Percentiles rank a stretch among this genome's conserved stretches.
Evolutionary conservation across 2,888 invertebrate genomes (phyloP).

Genomic region (Buathra laborator): DNA sequence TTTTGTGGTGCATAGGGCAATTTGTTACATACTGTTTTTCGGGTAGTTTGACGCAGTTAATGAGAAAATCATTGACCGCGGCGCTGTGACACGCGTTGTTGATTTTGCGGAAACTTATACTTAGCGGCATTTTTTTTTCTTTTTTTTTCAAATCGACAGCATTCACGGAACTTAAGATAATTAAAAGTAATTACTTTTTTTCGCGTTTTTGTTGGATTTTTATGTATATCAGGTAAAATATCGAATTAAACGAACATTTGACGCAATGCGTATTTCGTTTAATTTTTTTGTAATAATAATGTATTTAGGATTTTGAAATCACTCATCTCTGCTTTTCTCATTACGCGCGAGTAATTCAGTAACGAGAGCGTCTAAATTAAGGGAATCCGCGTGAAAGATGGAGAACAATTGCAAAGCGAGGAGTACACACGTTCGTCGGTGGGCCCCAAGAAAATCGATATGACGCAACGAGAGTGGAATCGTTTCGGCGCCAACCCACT

Average conservation of each 20-base stretch:
- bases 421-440: constrained; percentile 33
- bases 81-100: no score
- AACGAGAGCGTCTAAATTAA: constrained; percentile 3
- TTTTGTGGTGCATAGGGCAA: no score
- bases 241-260: no score
- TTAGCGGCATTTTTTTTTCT: no score
- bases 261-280: background rate
- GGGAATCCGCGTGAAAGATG: constrained; percentile 9
- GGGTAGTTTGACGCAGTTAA: background rate
- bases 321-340: background rate
- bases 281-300: background rate
- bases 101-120: no score
- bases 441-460: constrained; percentile 64
- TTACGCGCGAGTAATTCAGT: constrained; percentile 34
- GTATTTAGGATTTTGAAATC: background rate
- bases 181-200: no score
- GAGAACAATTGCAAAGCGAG: constrained; percentile 58
- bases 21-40: no score
- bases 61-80: background rate
- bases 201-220: no score
- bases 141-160: no score
- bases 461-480: constrained; percentile 71
- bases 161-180: no score
- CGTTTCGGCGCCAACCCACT: constrained; percentile 72
- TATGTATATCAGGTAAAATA: no score